Evolutionary conservation across 1,140 invertebrate species (phyloP).

Genomic region (Sycophila sp.): DNA sequence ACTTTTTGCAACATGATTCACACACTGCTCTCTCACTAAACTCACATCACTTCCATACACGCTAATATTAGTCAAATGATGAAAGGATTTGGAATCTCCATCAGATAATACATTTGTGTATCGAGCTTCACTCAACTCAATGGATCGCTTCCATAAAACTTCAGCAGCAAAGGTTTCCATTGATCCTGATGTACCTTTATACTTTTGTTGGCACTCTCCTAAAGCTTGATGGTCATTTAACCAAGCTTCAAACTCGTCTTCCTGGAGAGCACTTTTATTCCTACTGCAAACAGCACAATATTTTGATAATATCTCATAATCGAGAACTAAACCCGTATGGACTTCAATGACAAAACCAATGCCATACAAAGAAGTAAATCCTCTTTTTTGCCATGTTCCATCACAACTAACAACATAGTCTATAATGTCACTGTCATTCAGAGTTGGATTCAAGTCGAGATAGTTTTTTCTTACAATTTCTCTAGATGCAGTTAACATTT

Average conservation of each 20-base stretch:
- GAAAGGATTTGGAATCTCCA: constrained; percentile 45
- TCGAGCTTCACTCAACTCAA: constrained; percentile 31
- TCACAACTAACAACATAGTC: too few relatives aligned
- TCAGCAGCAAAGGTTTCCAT: constrained; percentile 46
- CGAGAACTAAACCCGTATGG: constrained; percentile 41
- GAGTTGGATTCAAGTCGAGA: too few relatives aligned
- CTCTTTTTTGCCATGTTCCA: constrained; percentile 37
- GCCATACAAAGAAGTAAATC: constrained; percentile 38
- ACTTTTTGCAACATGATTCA: constrained; percentile 49
- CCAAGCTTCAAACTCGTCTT: constrained; percentile 40
- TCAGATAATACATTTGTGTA: constrained; percentile 46
- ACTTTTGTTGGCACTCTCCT: constrained; percentile 31
- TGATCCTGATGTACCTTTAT: constrained; percentile 38
- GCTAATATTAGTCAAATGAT: constrained; percentile 37
- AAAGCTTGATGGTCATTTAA: constrained; percentile 28
- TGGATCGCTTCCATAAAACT: constrained; percentile 45
- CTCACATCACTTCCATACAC: constrained; percentile 41
- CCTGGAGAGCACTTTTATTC: constrained; percentile 15
- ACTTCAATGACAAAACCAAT: constrained; percentile 39
- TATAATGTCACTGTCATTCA: too few relatives aligned
- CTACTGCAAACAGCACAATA: constrained; percentile 36
- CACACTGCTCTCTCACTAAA: constrained; percentile 47
- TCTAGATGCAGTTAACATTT: too few relatives aligned
- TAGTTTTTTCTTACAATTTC: too few relatives aligned
- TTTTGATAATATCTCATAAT: constrained; percentile 40